Conservation (phyloP, 2,113 vertebrate genomes). For the Taurulus bubalis region DNA sequence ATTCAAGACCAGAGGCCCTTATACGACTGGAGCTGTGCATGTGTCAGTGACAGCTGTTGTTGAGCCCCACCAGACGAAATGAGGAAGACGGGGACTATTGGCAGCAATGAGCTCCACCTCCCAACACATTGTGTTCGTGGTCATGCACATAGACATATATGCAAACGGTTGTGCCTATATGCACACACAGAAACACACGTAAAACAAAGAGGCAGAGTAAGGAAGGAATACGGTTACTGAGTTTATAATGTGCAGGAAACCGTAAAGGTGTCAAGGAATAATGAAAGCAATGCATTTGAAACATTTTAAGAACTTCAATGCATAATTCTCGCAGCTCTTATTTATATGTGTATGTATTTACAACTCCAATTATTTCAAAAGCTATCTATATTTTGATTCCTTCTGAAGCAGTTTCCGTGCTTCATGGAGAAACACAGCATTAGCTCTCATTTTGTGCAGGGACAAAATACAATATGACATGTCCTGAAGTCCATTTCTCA, state of each 20-base stretch:
- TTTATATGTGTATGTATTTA: too few species aligned
- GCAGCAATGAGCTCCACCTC: slow-evolving; percentile 41
- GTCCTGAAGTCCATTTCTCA: not conserved
- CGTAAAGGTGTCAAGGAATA: slow-evolving; percentile 20
- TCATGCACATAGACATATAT: slow-evolving; percentile 1
- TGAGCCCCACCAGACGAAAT: slow-evolving; percentile 68
- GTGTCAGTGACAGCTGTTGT: slow-evolving; percentile 88
- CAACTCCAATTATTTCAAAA: too few species aligned
- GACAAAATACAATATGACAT: not conserved
- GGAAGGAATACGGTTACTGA: slow-evolving; percentile 1
- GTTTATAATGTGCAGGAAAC: slow-evolving; percentile 20
- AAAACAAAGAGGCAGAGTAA: not conserved
- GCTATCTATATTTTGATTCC: not conserved
- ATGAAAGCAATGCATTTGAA: slow-evolving; percentile 11
- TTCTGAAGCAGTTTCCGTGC: not conserved
- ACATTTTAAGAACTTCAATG: not conserved
- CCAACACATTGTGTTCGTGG: slow-evolving; percentile 32
- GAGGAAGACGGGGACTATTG: slow-evolving; percentile 47
- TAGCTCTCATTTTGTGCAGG: not conserved
- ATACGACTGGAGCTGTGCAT: slow-evolving; percentile 67
- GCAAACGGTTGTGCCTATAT: not conserved
- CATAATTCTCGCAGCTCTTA: not conserved
- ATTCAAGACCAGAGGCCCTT: slow-evolving; percentile 71
- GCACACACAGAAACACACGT: not conserved
- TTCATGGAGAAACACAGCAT: too few species aligned